Conservation (phyloP, 2,888 invertebrate genomes). For the Parnassius glacialis region DNA sequence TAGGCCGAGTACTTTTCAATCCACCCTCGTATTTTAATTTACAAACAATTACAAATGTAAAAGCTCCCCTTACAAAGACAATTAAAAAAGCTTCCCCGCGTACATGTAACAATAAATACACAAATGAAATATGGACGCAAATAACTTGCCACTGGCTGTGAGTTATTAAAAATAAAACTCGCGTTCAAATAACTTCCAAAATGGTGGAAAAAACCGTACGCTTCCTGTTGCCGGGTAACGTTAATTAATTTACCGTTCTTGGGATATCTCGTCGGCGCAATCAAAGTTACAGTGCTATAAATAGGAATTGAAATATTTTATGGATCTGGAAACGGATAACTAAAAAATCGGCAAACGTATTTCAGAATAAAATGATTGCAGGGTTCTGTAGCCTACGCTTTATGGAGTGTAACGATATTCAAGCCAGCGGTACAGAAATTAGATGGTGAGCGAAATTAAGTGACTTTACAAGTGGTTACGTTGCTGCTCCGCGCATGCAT, state of each 20-base stretch:
- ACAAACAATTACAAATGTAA: too few species aligned
- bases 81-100: background rate
- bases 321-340: background rate
- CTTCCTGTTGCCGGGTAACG: constrained; percentile 7
- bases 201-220: constrained; percentile 10
- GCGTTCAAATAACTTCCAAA: constrained; percentile 3
- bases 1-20: too few species aligned
- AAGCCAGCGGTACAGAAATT: too few species aligned
- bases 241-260: constrained; percentile 19
- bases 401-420: too few species aligned
- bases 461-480: too few species aligned
- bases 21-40: too few species aligned
- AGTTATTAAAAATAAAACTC: constrained; percentile 2
- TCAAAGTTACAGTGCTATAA: constrained; percentile 8
- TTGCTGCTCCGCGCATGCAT: too few species aligned
- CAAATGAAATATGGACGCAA: background rate
- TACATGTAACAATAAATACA: background rate
- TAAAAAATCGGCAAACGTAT: too few species aligned
- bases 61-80: too few species aligned
- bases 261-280: constrained; percentile 12
- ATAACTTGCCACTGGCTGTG: background rate
- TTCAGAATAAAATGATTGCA: too few species aligned
- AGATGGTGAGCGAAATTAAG: too few species aligned
- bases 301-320: constrained; percentile 10
- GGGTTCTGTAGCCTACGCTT: too few species aligned